Evolutionary conservation across 1,140 invertebrate species (phyloP).

Genomic region (Spodoptera frugiperda): DNA sequence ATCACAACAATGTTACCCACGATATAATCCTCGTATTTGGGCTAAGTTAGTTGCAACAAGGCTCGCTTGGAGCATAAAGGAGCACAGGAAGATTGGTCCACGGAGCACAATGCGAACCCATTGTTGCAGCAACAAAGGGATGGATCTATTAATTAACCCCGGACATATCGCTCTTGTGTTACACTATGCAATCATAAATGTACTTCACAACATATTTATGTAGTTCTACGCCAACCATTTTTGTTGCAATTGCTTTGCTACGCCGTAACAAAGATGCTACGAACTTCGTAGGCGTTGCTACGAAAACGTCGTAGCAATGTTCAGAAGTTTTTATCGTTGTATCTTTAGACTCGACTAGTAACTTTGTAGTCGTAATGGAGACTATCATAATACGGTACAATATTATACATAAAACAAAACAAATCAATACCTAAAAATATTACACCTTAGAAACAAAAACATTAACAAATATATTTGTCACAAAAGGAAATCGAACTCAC

Average conservation of each 20-base stretch:
- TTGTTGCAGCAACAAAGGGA: constrained; percentile 55
- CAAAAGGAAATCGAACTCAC: no score
- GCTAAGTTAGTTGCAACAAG: constrained; percentile 30
- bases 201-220: constrained; percentile 11
- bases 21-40: constrained; percentile 35
- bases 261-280: constrained; percentile 9
- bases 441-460: no score
- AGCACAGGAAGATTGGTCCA: constrained; percentile 53
- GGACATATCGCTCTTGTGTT: constrained; percentile 52
- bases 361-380: no score
- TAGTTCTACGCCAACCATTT: neutral
- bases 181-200: constrained; percentile 45
- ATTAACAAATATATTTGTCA: no score
- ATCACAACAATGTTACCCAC: constrained; percentile 27
- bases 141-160: constrained; percentile 59
- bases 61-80: constrained; percentile 34
- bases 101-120: constrained; percentile 53
- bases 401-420: no score
- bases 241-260: constrained; percentile 17
- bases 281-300: constrained; percentile 6
- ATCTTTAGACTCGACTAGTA: neutral
- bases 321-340: neutral
- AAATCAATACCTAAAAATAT: no score
- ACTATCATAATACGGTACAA: no score
- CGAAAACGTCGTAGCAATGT: constrained; percentile 1